phyloP scores from a whole-genome alignment of 2,113 vertebrate genomes.

The Eurypyga helias region DNA sequence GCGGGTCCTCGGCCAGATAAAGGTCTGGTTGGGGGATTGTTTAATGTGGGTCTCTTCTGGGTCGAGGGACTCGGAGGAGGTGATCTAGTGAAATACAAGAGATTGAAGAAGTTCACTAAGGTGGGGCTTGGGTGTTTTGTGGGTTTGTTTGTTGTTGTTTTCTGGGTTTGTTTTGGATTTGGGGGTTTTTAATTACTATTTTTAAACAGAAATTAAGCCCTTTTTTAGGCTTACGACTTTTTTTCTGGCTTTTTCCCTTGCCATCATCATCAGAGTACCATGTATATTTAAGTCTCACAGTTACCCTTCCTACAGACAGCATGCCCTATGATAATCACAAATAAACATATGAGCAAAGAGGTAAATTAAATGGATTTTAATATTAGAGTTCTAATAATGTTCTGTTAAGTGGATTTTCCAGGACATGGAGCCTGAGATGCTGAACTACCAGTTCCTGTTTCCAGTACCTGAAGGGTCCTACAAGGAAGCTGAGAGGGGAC shows the following conservation, averaged over 20 bases:
- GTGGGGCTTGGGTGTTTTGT: no score
- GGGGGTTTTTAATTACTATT: background rate
- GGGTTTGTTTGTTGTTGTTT: background rate
- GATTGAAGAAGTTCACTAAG: background rate
- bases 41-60: constrained; percentile 76
- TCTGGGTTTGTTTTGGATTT: background rate
- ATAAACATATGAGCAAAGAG: background rate
- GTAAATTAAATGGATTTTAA: background rate
- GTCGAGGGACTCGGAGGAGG: constrained; percentile 86
- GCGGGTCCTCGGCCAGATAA: constrained; percentile 73
- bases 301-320: background rate
- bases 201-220: background rate
- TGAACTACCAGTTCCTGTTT: no score
- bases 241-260: background rate
- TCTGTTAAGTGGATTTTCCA: background rate
- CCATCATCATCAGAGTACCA: background rate
- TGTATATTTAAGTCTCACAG: background rate
- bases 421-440: background rate
- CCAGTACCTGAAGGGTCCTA: no score
- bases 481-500: no score
- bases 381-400: background rate
- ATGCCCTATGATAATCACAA: background rate
- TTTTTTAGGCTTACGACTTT: background rate
- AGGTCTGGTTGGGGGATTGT: constrained; percentile 58
- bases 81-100: constrained; percentile 76